Percentiles rank a stretch among this genome's conserved stretches.
These are phyloP conservation scores for Balaenoptera acutorostrata DNA, from an alignment of 2,113 vertebrate genomes.

Conservation along the genomic window DNA sequence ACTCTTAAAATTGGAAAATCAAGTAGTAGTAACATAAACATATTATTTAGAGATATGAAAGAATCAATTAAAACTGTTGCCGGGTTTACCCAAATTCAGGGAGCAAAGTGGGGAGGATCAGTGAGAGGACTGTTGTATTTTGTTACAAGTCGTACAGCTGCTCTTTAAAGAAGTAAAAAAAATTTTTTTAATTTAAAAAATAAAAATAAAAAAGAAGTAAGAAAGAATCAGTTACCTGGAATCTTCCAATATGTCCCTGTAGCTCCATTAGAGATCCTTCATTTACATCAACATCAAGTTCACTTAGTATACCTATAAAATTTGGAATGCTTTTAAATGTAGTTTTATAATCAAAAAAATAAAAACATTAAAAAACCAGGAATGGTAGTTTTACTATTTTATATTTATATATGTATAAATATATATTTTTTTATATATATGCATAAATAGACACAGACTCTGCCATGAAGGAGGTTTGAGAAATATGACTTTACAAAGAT, in stretches of 20 bases:
- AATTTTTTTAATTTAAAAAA: background rate
- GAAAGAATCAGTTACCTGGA: constrained; percentile 87
- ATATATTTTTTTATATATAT: no score
- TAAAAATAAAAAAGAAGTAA: background rate
- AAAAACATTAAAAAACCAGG: background rate
- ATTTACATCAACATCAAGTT: constrained; percentile 86
- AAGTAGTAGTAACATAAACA: background rate
- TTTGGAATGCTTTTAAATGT: background rate
- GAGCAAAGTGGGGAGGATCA: background rate
- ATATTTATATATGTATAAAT: background rate
- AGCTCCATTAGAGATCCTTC: constrained; percentile 90
- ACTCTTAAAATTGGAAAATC: background rate
- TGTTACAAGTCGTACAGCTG: background rate
- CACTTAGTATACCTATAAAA: constrained; percentile 85
- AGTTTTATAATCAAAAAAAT: background rate
- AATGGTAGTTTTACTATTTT: background rate
- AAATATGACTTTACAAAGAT: background rate
- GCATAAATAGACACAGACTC: background rate
- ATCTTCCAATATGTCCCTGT: constrained; percentile 93
- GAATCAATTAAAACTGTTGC: background rate
- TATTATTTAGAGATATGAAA: background rate
- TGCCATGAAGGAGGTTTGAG: background rate
- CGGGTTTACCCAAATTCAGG: background rate
- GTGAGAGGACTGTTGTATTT: background rate
- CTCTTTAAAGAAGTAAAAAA: background rate